Base-by-base conservation (phyloP, 2,888 invertebrate species). In the Pseudolycoriella hygida region DNA sequence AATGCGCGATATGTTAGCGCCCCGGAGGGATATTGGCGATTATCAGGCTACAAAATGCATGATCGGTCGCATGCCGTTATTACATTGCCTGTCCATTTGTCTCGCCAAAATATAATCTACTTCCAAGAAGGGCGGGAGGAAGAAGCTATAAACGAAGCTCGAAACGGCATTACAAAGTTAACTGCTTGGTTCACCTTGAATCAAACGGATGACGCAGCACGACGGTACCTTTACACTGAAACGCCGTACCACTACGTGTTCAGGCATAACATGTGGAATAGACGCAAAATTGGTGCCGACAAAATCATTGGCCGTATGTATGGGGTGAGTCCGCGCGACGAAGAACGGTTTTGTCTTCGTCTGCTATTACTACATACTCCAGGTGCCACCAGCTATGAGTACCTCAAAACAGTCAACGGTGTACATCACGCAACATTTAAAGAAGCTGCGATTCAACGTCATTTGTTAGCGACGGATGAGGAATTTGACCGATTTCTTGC, bases 51-150 rank as follows among this genome's bases (percentile, higher is more conserved):
- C 41, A 42, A 46, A 41, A 48, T 54, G 49, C 50, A 50, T 42
- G 49, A 50, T 48, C 43, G 48, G 39, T 47, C 47, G 2, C 48
- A 52, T 40, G 43, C 48, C n/a, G 44, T 53, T 41, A 41, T 49
- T 46, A 47, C 51, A 46, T 49, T 54, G 48, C 48, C 50, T 45
- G 50, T 53, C 50, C 52, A 53, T 49, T 46, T 53, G 40, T 47
- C 50, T 47, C 46, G 51, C 44, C 45, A 52, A 49, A 51, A 55
- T 51, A 48, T 49, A 31, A 48, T 53, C 44, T 47, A 43, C 37
- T 50, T 50, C 44, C 44, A 31, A 38, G 38, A 42, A 40, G 45
- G 44, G 2, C 38, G 39, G 48, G 50, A 47, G 46, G 34, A 12
- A 14, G 15, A 34, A 14, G 34, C 34, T 34, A 5, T 34, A 12